Evolutionary conservation across 2,113 vertebrate species (phyloP).

Genomic region (Microcebus murinus): DNA sequence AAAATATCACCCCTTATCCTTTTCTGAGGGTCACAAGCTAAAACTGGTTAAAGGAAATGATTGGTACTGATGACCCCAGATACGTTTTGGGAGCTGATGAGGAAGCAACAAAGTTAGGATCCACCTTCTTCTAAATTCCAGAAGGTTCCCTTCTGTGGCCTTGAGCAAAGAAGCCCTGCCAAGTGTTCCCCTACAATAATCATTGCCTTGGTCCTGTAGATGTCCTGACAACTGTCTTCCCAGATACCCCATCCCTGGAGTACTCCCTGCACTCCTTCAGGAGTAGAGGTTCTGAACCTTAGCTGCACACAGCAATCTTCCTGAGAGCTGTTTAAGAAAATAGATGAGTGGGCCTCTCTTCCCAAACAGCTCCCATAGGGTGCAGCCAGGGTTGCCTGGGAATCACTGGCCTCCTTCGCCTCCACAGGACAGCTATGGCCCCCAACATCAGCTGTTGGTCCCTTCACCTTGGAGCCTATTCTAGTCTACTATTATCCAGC

Average conservation of each 20-base stretch:
- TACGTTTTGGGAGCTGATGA: too few species aligned
- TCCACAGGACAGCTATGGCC: not conserved
- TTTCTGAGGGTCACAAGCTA: not conserved
- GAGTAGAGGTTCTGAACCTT: not conserved
- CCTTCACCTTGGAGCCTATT: not conserved
- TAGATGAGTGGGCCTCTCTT: not conserved
- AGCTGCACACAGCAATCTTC: too few species aligned
- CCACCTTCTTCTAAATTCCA: not conserved
- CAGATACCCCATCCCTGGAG: not conserved
- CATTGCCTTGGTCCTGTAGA: rapidly evolving
- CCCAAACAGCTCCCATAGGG: rapidly evolving
- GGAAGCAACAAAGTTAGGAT: not conserved
- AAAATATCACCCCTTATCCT: not conserved
- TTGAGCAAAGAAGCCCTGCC: too few species aligned
- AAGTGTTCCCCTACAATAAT: too few species aligned
- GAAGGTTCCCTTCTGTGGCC: not conserved
- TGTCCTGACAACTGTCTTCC: not conserved
- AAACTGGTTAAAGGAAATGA: not conserved
- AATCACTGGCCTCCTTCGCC: not conserved
- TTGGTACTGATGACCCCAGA: rapidly evolving
- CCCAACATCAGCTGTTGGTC: not conserved
- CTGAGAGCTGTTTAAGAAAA: not conserved
- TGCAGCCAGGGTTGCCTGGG: not conserved
- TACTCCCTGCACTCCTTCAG: not conserved
- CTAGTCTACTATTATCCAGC: not conserved